Percentiles rank a stretch among this genome's conserved stretches.
phyloP scores from a whole-genome alignment of 2,888 invertebrate genomes.

The Melinaea menophilus region DNA sequence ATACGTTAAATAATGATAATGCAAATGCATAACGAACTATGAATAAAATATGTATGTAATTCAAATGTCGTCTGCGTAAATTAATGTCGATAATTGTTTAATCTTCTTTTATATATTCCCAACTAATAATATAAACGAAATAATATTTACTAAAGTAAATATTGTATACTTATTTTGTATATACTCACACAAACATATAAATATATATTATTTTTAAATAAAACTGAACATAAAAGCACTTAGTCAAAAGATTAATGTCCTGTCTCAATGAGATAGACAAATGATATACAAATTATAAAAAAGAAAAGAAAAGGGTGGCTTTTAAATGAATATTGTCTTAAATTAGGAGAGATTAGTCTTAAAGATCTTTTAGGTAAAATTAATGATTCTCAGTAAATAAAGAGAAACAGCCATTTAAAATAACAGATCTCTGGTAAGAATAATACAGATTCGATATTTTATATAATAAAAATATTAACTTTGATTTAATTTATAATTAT shows the following conservation, averaged over 20 bases:
- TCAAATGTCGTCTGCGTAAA: too few species aligned
- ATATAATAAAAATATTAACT: too few species aligned
- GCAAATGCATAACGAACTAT: too few species aligned
- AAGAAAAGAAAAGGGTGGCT: slow-evolving; percentile 40
- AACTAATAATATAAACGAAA: too few species aligned
- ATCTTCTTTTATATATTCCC: too few species aligned
- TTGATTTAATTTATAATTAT: not conserved
- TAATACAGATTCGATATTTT: not conserved
- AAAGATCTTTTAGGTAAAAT: slow-evolving; percentile 36
- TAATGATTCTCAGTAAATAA: slow-evolving; percentile 25
- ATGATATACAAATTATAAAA: slow-evolving; percentile 44
- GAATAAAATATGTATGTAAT: too few species aligned
- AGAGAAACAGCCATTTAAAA: slow-evolving; percentile 12
- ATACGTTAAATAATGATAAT: too few species aligned
- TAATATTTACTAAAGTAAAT: too few species aligned
- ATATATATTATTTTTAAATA: too few species aligned
- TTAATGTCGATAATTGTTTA: too few species aligned
- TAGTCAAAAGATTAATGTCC: slow-evolving; percentile 33
- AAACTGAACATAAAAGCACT: slow-evolving; percentile 11
- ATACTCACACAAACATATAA: too few species aligned
- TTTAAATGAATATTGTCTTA: slow-evolving; percentile 44
- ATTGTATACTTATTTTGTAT: too few species aligned
- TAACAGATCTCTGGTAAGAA: not conserved
- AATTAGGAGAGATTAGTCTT: slow-evolving; percentile 53
- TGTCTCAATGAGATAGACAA: slow-evolving; percentile 39